Conservation (phyloP, 2,888 invertebrate species). For the Achlya flavicornis region DNA sequence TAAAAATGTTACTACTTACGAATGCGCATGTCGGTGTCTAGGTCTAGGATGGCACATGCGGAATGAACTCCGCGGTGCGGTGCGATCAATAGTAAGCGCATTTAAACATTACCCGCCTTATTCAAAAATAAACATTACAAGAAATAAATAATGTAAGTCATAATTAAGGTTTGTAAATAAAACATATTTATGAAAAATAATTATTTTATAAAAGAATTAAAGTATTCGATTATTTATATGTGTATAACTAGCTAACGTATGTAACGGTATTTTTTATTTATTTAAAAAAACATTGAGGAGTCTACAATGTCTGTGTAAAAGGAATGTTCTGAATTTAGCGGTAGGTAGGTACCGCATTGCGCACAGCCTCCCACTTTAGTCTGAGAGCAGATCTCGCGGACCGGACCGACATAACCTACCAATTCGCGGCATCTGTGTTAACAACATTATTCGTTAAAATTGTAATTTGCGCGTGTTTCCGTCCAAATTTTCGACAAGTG, state of each 20-base stretch:
- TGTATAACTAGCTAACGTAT: too few relatives aligned
- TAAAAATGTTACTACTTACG: neutral
- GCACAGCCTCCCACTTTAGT: conserved; percentile 81
- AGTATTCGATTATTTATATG: too few relatives aligned
- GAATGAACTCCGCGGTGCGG: conserved; percentile 22
- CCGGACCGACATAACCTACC: conserved; percentile 68
- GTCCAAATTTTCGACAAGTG: conserved; percentile 36
- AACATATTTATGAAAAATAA: too few relatives aligned
- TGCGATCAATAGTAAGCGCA: neutral
- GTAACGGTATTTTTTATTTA: too few relatives aligned
- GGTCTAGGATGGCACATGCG: conserved; percentile 36
- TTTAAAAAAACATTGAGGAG: neutral
- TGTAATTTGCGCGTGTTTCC: conserved; percentile 25
- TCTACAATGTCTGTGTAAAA: conserved; percentile 28
- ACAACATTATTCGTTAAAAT: conserved; percentile 12
- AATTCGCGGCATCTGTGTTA: conserved; percentile 39
- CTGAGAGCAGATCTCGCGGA: conserved; percentile 70
- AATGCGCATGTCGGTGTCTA: conserved; percentile 24
- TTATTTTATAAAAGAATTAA: too few relatives aligned
- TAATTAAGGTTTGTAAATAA: too few relatives aligned
- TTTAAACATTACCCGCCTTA: conserved; percentile 40
- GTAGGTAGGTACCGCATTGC: conserved; percentile 71
- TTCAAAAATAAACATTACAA: neutral
- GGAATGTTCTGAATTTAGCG: conserved; percentile 57
- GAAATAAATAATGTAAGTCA: neutral